Base-by-base conservation (phyloP, 2,113 vertebrate genomes). In the Nematolebias whitei region DNA sequence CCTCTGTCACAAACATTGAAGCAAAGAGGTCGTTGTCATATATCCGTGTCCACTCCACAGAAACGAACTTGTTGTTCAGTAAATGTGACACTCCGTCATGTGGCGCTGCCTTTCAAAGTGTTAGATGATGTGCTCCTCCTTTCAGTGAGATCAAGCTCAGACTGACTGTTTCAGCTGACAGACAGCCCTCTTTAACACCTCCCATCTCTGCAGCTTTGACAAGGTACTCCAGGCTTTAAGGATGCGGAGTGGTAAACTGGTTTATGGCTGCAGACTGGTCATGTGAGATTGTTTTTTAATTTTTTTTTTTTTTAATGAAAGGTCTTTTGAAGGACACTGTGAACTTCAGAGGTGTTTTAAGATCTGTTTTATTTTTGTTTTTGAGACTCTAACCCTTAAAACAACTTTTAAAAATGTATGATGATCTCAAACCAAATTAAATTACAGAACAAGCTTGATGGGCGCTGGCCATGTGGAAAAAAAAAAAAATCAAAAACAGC, bases 1-100 rank as follows among this genome's bases (percentile, higher is more conserved):
- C 89, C 88, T 88, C 63, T 85, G 73, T 90, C 88, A 90, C 82
- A 91, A 87, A 86, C 92, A 93, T 92, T 88, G 90, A 89, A 91
- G 88, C 89, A 87, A 86, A 78, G 15, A 84, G 60, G 71, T 89
- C 73, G 61, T 74, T 78, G 66, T 88, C 68, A 68, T 74, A 68
- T 83, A 83, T 72, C 74, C 68, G 84, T 74, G 72, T 74, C 76
- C 74, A 62, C 83, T 80, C 82, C 80, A 71, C 48, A 58, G 80
- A 64, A 84, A 87, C 66, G 68, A 78, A 74, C 77, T 69, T 67
- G 58, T 47, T 48, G 24, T 63, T 60, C 57, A 74, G 61, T 64
- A 62, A 85, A 76, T 68, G 8, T 88, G 79, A 76, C 83, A 71
- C 82, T 76, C 78, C 1, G 76, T 87, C 76, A 81, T 86, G 82